Conservation (phyloP, 1,140 invertebrate genomes). For the Lanistes nyassanus region DNA sequence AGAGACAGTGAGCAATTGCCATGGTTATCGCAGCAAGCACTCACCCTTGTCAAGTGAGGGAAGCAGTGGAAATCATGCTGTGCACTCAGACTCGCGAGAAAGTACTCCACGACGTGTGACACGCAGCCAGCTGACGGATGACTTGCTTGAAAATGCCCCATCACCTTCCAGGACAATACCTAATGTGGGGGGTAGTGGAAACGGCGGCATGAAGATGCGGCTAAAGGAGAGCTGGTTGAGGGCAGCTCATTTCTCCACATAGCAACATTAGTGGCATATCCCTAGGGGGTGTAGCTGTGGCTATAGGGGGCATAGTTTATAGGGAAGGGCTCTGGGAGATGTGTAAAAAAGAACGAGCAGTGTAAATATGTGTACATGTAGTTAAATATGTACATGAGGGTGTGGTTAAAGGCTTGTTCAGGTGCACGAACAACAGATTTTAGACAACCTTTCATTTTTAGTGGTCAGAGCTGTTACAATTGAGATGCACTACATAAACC, state of each 20-base stretch:
- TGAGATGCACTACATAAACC: too few species aligned
- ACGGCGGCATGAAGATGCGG: conserved; percentile 5
- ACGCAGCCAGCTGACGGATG: conserved; percentile 39
- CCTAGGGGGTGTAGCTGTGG: too few species aligned
- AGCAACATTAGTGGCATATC: background rate
- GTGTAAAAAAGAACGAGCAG: too few species aligned
- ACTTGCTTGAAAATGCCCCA: conserved; percentile 7
- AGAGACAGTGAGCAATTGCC: conserved; percentile 22
- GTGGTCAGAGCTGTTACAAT: too few species aligned
- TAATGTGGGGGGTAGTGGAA: background rate
- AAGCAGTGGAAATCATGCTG: conserved; percentile 2
- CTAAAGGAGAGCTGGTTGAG: conserved; percentile 23
- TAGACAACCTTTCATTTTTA: too few species aligned
- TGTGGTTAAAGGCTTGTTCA: too few species aligned
- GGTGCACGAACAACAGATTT: too few species aligned
- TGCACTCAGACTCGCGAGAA: conserved; percentile 26
- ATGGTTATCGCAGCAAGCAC: conserved; percentile 34
- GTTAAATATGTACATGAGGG: too few species aligned
- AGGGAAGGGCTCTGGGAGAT: too few species aligned
- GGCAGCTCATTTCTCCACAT: conserved; percentile 22
- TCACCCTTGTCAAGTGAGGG: conserved; percentile 40
- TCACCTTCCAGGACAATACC: background rate
- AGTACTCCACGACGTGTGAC: conserved; percentile 47
- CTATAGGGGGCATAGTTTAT: too few species aligned
- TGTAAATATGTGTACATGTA: too few species aligned